Conservation (phyloP, 2,113 vertebrate species). For the Bujurquina vittata region DNA sequence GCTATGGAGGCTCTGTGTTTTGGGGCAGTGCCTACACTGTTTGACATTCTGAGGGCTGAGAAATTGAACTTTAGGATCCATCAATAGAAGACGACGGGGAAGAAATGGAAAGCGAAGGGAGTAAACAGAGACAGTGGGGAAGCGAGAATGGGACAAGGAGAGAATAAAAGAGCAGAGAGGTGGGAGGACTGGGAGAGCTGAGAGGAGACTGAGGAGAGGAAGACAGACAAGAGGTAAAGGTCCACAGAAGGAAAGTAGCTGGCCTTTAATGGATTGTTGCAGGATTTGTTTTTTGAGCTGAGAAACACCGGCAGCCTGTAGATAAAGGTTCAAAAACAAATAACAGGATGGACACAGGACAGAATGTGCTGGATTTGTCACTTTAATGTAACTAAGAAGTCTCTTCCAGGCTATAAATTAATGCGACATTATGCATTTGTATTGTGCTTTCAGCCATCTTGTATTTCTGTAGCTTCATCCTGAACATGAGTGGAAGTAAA, state of each 20-base stretch:
- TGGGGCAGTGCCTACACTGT: neutral
- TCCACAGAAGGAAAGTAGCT: neutral
- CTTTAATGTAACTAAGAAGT: neutral
- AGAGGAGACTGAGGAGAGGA: neutral
- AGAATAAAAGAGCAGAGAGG: neutral
- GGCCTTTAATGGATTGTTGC: conserved; percentile 4
- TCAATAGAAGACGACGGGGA: neutral
- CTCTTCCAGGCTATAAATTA: neutral
- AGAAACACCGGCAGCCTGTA: conserved; percentile 8
- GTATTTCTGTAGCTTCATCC: neutral
- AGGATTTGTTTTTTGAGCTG: conserved; percentile 6
- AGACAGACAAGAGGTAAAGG: neutral
- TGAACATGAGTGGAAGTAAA: neutral
- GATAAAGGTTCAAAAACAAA: conserved; percentile 6
- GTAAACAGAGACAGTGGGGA: neutral
- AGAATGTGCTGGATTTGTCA: neutral
- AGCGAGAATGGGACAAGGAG: neutral
- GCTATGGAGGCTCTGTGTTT: neutral
- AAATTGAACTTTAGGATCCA: conserved; percentile 48
- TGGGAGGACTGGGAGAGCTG: neutral
- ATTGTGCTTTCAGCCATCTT: neutral
- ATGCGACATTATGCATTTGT: neutral
- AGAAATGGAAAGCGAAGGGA: conserved; percentile 1
- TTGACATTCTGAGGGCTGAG: conserved; percentile 40
- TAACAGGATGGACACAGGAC: neutral